These are phyloP conservation scores for Periophthalmus magnuspinnatus DNA, from an alignment of 2,797 vertebrate genomes.

Conservation along the genomic window DNA sequence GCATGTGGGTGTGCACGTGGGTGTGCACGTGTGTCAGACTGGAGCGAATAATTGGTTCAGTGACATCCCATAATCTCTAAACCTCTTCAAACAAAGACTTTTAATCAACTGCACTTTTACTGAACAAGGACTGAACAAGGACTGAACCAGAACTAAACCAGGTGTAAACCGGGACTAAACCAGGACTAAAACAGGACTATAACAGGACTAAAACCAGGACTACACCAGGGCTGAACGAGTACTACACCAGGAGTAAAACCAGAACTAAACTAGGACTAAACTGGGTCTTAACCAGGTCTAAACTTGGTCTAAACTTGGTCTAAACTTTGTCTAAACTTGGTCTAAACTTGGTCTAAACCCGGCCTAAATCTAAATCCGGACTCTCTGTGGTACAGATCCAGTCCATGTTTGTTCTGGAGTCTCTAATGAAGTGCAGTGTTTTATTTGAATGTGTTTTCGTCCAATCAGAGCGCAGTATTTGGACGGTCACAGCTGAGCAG, in stretches of 20 bases:
- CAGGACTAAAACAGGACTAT: background rate
- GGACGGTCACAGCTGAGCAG: slow-evolving; percentile 7
- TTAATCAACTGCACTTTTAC: slow-evolving; percentile 1
- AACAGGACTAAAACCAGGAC: no score
- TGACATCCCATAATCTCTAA: slow-evolving; percentile 10
- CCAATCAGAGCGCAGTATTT: slow-evolving; percentile 4
- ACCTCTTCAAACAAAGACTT: slow-evolving; percentile 2
- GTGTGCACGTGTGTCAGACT: background rate
- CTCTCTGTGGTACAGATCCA: background rate
- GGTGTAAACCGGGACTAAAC: background rate
- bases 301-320: no score
- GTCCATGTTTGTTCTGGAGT: background rate
- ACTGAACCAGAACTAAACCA: background rate
- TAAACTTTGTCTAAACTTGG: no score
- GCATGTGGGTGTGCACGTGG: background rate
- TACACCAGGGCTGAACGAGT: no score
- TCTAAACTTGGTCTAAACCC: no score
- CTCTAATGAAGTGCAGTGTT: slow-evolving; percentile 1
- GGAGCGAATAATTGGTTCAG: slow-evolving; percentile 1
- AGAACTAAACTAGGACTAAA: no score
- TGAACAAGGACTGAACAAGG: background rate
- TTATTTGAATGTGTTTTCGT: background rate
- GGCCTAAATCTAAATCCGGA: no score
- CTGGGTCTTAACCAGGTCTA: no score
- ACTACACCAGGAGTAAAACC: no score